Evolutionary conservation across 2,888 invertebrate genomes (phyloP).

Genomic region (Trichopria drosophilae): DNA sequence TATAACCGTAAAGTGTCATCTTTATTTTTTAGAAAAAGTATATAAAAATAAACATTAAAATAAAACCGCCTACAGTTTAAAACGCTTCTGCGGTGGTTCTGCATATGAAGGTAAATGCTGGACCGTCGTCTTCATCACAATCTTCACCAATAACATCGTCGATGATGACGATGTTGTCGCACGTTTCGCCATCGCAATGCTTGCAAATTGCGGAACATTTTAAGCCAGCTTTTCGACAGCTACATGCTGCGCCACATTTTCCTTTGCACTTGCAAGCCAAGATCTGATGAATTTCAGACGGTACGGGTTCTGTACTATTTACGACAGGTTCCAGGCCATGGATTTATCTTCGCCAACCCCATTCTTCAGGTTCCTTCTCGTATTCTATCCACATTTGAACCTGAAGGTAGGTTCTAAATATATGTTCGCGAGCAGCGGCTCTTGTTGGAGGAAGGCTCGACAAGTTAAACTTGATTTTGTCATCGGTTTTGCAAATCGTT

Average conservation of each 20-base stretch:
- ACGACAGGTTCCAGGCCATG: not conserved
- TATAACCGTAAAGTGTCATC: too few relatives aligned
- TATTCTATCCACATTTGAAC: constrained; percentile 16
- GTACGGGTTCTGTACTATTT: not conserved
- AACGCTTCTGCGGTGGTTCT: too few relatives aligned
- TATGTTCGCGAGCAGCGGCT: constrained; percentile 1
- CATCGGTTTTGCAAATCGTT: not conserved
- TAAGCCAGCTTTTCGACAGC: constrained; percentile 5
- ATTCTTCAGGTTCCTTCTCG: constrained; percentile 1
- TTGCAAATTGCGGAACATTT: not conserved
- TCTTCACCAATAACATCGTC: too few relatives aligned
- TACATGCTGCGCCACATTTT: constrained; percentile 3
- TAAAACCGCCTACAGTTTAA: too few relatives aligned
- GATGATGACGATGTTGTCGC: not conserved
- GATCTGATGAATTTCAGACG: not conserved
- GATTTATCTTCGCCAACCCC: not conserved
- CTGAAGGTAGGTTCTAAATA: constrained; percentile 4
- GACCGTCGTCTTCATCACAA: too few relatives aligned
- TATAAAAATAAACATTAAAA: too few relatives aligned
- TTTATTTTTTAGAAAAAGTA: too few relatives aligned
- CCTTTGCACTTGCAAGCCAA: not conserved
- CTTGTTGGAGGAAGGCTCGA: constrained; percentile 3
- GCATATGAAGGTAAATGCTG: too few relatives aligned
- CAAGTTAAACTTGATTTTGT: constrained; percentile 1
- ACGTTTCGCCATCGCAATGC: constrained; percentile 8